A percentile compares a stretch with the other conserved stretches of the same genome.
phyloP scores from a whole-genome alignment of 2,797 vertebrate species.

The Argentina silus region DNA sequence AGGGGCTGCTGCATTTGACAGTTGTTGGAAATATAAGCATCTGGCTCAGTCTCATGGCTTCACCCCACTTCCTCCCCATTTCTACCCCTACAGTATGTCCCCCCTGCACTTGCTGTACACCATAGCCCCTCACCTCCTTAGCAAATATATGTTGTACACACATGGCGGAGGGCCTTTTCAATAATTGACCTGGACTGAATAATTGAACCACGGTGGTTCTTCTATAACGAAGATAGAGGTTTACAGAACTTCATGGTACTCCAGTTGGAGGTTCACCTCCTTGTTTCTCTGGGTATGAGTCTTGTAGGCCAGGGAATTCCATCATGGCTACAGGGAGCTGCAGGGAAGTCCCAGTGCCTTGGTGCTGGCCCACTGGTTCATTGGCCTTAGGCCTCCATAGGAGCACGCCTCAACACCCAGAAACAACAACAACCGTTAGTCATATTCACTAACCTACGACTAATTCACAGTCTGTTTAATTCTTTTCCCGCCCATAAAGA shows the following conservation, averaged over 20 bases:
- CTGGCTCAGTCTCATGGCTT: slow-evolving; percentile 61
- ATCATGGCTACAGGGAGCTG: slow-evolving; percentile 33
- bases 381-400: slow-evolving; percentile 32
- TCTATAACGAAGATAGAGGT: slow-evolving; percentile 61
- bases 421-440: slow-evolving; percentile 26
- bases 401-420: slow-evolving; percentile 21
- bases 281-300: slow-evolving; percentile 45
- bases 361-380: neutral
- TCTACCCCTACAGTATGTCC: too few relatives aligned
- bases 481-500: too few relatives aligned
- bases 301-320: slow-evolving; percentile 29
- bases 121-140: neutral
- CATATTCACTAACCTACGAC: slow-evolving; percentile 11
- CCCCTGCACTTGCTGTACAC: slow-evolving; percentile 12
- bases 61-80: slow-evolving; percentile 44
- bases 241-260: slow-evolving; percentile 62
- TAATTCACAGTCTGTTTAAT: too few relatives aligned
- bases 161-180: too few relatives aligned
- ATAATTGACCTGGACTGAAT: slow-evolving; percentile 51
- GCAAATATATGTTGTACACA: neutral
- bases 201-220: slow-evolving; percentile 62
- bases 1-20: slow-evolving; percentile 71
- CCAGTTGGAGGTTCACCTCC: slow-evolving; percentile 38
- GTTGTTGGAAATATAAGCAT: slow-evolving; percentile 75
- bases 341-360: slow-evolving; percentile 34